Evolutionary conservation across 1,140 invertebrate genomes (phyloP), one percentile per base, ranked within the genome.

Genomic region (Dendrolimus punctatus): DNA sequence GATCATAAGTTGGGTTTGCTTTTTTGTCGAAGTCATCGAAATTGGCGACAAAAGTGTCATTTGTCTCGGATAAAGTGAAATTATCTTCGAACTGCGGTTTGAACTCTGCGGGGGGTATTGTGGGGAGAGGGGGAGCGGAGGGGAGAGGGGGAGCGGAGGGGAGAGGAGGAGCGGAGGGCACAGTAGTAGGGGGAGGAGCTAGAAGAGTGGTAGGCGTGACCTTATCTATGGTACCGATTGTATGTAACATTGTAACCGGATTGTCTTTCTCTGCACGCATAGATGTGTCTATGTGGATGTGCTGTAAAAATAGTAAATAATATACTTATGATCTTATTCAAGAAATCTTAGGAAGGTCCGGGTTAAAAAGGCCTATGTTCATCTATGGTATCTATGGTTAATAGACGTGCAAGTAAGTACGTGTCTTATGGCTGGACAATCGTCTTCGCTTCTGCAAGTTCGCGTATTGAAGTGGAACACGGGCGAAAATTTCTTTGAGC

Each of bases 21-120:
- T 85, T 80, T 68, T 87, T 88, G 46, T 88, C 85, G 54, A 90
- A 90, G 62, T 91, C 89, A 51, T 89, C 89, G 65, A 92, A 93
- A 71, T 92, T 92, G 4, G 90, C 89, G 42, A 91, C 89, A 58
- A 90, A 90, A 8, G 73, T 71, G 38, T 81, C 82, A 5, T 60
- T 65, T 0, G 68, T 62, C n/a, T 80, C 72, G 0, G 61, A 60
- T 7, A 63, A 64, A 6, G 80, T 82, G 51, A 91, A 91, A 47
- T 90, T 89, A 39, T 91, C 90, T 80, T 91, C 90, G 59, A 91
- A 91, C 54, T 90, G 89, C 43, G 86, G 83, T 60, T 83, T 80
- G 54, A 83, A 87, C 6, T 87, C 70, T 10, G 56, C 4, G 2
- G 65, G 45, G 55, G 62, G 48, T 2, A 46, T 45, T 5, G 53